Evolutionary conservation across 2,888 invertebrate species (phyloP), one percentile per base, ranked within the genome.

Genomic region (Petrolisthes manimaculis): DNA sequence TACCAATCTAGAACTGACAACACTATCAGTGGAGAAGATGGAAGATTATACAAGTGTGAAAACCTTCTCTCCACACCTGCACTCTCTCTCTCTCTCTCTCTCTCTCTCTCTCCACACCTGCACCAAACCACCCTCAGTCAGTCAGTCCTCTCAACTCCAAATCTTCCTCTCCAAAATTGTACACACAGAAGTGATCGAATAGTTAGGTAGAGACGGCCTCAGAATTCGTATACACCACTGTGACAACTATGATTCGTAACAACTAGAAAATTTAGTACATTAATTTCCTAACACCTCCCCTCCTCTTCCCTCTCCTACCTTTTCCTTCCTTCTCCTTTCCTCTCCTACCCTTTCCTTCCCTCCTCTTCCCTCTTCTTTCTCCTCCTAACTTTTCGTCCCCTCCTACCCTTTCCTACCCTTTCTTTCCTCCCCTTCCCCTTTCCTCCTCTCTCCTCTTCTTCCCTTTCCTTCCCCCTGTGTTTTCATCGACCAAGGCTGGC

Each of bases 71-170:
- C 24, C 74, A 18, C 74, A 5, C 74, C 24, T 24, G 5, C 74
- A 5, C 74, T 74, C n/a, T n/a, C 74, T n/a, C n/a, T n/a, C 74
- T 74, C 74, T n/a, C 74, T 74, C 74, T 74, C n/a, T n/a, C 74
- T 74, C n/a, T 74, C 74, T 74, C n/a, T n/a, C 74, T n/a, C 21
- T 75, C 75, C 37, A 4, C 24, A 21, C 51, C 24, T 75, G 21
- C 51, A 14, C 51, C 75, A 37, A n/a, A 4, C 37, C 4, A 5
- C 24, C 37, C 51, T 24, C 61, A 9, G 18, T 61, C 61, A 6
- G 6, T 61, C 61, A 9, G 14, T 3, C 3, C 18, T 18, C 18
- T 61, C 61, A 12, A 9, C 61, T 18, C 61, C 18, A 18, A 12
- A 3, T 61, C 61, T 61, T 2, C 3, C 61, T 61, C 61, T 61